Conservation (phyloP, 2,113 vertebrate genomes). For the Antigone vipio region DNA sequence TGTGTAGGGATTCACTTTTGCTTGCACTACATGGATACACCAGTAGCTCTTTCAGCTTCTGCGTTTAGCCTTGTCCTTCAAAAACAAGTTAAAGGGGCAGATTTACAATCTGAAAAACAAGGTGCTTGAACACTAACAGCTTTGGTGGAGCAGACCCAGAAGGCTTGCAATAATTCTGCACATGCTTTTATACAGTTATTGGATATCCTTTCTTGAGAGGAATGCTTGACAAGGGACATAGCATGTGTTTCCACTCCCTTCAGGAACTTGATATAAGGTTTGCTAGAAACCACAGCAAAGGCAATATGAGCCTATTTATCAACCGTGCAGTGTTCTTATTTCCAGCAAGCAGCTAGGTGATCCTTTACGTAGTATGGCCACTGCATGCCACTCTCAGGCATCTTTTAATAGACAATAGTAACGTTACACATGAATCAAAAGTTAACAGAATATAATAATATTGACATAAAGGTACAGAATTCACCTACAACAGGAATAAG, state of each 20-base stretch:
- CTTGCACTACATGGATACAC: not conserved
- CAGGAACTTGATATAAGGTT: conserved; percentile 57
- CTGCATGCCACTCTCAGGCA: not conserved
- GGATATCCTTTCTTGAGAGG: conserved; percentile 49
- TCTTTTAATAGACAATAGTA: not conserved
- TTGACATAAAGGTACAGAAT: not conserved
- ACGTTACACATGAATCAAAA: not conserved
- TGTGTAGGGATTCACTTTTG: not conserved
- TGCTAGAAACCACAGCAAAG: conserved; percentile 37
- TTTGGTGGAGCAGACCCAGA: conserved; percentile 33
- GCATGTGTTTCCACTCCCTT: conserved; percentile 1
- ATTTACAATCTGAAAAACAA: conserved; percentile 60
- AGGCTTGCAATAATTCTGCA: conserved; percentile 44
- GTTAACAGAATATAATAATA: not conserved
- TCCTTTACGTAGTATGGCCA: not conserved
- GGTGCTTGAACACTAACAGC: conserved; percentile 23
- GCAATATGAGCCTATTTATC: not conserved
- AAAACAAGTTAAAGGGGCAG: conserved; percentile 9
- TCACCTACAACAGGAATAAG: not conserved
- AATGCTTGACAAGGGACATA: conserved; percentile 59
- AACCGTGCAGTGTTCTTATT: not conserved
- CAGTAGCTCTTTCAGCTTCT: conserved; percentile 3
- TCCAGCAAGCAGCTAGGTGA: not conserved
- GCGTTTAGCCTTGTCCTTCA: conserved; percentile 39
- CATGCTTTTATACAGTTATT: conserved; percentile 49